Evolutionary conservation across 2,888 invertebrate genomes (phyloP).

Genomic region (Rhingia rostrata): DNA sequence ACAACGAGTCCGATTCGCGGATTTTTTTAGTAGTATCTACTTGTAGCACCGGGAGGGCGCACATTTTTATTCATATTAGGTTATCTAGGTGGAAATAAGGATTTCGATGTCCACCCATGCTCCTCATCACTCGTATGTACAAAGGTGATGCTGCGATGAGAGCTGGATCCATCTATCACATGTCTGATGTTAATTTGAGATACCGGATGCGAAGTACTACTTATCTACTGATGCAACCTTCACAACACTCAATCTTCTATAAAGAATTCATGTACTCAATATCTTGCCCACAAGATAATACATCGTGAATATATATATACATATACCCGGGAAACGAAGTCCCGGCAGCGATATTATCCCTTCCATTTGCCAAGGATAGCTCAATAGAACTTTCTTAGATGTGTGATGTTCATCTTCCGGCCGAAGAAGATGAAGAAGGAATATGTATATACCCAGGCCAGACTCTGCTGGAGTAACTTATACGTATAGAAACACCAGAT

Average conservation of each 20-base stretch:
- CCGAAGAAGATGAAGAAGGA: conserved; percentile 20
- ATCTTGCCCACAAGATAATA: conserved; percentile 54
- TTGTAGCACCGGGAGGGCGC: neutral
- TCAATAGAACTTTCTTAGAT: conserved; percentile 50
- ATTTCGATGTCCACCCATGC: neutral
- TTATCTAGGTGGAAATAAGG: neutral
- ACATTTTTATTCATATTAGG: conserved; percentile 11
- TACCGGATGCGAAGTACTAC: conserved; percentile 54
- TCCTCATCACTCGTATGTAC: neutral
- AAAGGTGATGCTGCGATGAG: conserved; percentile 21
- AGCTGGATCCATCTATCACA: conserved; percentile 16
- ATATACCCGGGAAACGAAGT: conserved; percentile 6
- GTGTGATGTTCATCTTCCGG: conserved; percentile 40
- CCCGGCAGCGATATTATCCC: conserved; percentile 28
- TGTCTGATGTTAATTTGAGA: conserved; percentile 64
- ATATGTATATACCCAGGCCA: neutral
- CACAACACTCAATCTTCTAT: conserved; percentile 32
- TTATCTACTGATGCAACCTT: conserved; percentile 51
- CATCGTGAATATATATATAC: too few relatives aligned
- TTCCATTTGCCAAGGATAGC: conserved; percentile 33
- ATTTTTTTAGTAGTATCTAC: neutral
- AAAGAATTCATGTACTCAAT: conserved; percentile 56
- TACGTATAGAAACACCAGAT: neutral
- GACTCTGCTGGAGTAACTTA: conserved; percentile 11
- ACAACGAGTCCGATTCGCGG: conserved; percentile 18